A percentile compares a stretch with the other conserved stretches of the same genome.
Evolutionary conservation across 2,797 vertebrate species (phyloP).

Genomic region (Parauchenoglanis ngamensis): DNA sequence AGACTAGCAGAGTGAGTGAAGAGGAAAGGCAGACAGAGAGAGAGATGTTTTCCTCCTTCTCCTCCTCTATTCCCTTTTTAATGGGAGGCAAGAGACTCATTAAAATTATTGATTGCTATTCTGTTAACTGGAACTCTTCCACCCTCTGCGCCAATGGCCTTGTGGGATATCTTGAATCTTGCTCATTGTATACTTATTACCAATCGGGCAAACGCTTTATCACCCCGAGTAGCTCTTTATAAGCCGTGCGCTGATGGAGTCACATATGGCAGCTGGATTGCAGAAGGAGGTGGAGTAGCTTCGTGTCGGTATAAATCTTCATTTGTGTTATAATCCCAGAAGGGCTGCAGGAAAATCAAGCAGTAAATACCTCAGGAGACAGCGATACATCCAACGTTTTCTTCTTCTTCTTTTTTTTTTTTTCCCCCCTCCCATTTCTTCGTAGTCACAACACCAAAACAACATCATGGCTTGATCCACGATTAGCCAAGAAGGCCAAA

Average conservation of each 20-base stretch:
- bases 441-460: conserved; percentile 99
- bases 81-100: conserved; percentile 87
- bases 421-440: conserved; percentile 55
- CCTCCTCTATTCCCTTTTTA: conserved; percentile 83
- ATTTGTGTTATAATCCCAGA: background rate
- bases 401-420: conserved; percentile 25
- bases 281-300: background rate
- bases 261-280: background rate
- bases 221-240: conserved; percentile 27
- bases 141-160: conserved; percentile 24
- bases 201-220: conserved; percentile 17
- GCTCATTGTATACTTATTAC: conserved; percentile 21
- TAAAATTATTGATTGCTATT: conserved; percentile 87
- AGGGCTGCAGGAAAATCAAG: background rate
- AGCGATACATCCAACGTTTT: background rate
- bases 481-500: conserved; percentile 98
- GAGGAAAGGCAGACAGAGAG: background rate
- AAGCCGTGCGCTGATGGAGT: conserved; percentile 1
- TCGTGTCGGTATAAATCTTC: conserved; percentile 3
- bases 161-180: conserved; percentile 47
- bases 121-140: conserved; percentile 68
- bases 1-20: background rate
- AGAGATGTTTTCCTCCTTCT: conserved; percentile 63
- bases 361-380: background rate
- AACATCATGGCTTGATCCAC: conserved; percentile 98